Percentiles rank a stretch among this genome's conserved stretches.
Evolutionary conservation across 92 coral and sea anemone genomes (phyloP).

Genomic region (Chrysogorgia sp.): DNA sequence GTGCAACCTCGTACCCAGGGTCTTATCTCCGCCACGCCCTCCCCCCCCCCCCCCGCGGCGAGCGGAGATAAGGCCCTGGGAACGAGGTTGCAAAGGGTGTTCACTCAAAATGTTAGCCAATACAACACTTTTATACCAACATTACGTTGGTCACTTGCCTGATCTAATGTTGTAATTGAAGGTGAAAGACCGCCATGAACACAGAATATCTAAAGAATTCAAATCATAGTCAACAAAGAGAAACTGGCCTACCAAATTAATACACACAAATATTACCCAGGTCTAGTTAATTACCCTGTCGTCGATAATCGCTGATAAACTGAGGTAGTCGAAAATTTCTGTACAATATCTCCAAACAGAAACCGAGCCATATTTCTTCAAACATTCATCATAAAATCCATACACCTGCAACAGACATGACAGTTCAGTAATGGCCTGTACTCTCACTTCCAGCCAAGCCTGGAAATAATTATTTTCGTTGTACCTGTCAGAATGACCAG

Average conservation of each 20-base stretch:
- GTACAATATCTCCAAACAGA: conserved; percentile 99
- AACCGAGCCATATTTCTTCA: conserved; percentile 98
- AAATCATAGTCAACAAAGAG: not conserved
- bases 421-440: not conserved
- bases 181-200: conserved; percentile 99
- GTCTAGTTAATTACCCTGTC: conserved; percentile 73
- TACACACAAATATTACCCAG: not conserved
- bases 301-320: conserved; percentile 97
- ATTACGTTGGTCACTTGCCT: conserved; percentile 53
- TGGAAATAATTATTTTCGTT: too few relatives aligned
- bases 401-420: conserved; percentile 69
- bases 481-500: too few relatives aligned
- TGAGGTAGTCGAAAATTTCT: conserved; percentile 96
- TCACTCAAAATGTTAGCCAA: not conserved
- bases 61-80: too few relatives aligned
- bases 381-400: conserved; percentile 99
- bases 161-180: conserved; percentile 95
- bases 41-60: too few relatives aligned
- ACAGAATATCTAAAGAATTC: conserved; percentile 79
- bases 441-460: too few relatives aligned
- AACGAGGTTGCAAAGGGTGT: not conserved
- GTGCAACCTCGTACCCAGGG: too few relatives aligned
- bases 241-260: not conserved
- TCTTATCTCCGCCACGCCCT: too few relatives aligned
- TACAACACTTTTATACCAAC: not conserved